Percentiles rank a stretch among this genome's conserved stretches.
These are phyloP conservation scores for Ranitomeya imitator DNA, from an alignment of 2,113 vertebrate species.

Conservation along the genomic window DNA sequence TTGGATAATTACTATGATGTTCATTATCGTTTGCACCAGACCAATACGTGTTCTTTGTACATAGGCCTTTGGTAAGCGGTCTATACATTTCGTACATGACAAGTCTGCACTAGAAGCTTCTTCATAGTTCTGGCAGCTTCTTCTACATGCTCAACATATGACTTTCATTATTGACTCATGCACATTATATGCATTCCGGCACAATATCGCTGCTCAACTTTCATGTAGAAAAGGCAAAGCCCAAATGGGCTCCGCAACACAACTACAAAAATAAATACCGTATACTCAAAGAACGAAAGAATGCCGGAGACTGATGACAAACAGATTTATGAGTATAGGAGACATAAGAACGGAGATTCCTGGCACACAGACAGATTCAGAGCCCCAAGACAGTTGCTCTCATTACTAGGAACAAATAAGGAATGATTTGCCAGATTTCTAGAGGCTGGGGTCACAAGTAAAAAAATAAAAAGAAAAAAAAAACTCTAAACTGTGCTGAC, in stretches of 20 bases:
- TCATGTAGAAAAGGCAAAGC: background rate
- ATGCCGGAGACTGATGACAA: background rate
- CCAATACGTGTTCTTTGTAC: background rate
- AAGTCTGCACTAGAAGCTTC: background rate
- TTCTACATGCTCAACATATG: background rate
- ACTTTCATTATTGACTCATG: background rate
- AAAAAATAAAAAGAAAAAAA: slow-evolving; percentile 17
- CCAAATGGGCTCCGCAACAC: background rate
- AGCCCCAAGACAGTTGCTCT: slow-evolving; percentile 10
- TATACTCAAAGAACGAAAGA: background rate
- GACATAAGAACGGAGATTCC: slow-evolving; percentile 19
- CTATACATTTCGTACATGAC: background rate
- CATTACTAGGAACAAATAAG: slow-evolving; percentile 50
- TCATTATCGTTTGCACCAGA: background rate
- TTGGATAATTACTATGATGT: background rate
- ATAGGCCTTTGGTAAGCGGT: background rate
- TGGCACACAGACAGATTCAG: slow-evolving; percentile 18
- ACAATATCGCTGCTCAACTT: background rate
- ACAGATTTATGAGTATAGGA: slow-evolving; percentile 20
- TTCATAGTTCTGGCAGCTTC: background rate
- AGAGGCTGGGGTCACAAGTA: slow-evolving; percentile 23
- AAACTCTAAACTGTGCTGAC: background rate
- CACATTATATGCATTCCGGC: background rate
- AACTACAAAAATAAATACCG: background rate
- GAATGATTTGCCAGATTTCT: slow-evolving; percentile 41